A percentile compares a stretch with the other conserved stretches of the same genome.
These are phyloP conservation scores for Coelopa pilipes DNA, from an alignment of 2,888 invertebrate species.

Conservation along the genomic window DNA sequence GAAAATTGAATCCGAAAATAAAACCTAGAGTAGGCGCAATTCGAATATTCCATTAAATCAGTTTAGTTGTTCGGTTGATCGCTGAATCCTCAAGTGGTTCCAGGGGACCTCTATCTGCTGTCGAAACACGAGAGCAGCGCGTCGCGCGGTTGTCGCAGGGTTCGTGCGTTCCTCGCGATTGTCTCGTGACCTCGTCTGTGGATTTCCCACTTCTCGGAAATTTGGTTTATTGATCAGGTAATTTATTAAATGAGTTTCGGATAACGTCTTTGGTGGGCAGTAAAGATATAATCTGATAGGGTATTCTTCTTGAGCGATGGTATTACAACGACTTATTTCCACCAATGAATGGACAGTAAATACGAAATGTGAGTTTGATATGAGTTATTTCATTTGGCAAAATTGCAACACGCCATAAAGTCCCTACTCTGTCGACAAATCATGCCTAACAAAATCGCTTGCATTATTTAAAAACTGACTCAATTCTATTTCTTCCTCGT, in stretches of 20 bases:
- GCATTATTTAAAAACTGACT: not conserved
- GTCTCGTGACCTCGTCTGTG: conserved; percentile 37
- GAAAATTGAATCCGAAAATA: conserved; percentile 5
- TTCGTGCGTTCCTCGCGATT: not conserved
- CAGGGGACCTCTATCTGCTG: not conserved
- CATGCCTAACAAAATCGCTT: too few species aligned
- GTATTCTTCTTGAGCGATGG: too few species aligned
- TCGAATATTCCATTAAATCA: not conserved
- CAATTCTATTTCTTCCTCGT: not conserved
- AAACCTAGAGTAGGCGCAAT: not conserved
- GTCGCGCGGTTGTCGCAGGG: not conserved
- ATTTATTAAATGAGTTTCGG: not conserved
- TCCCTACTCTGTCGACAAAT: too few species aligned
- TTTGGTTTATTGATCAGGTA: conserved; percentile 35
- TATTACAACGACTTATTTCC: too few species aligned
- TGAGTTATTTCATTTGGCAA: too few species aligned
- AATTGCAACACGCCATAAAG: too few species aligned
- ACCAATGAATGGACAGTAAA: too few species aligned
- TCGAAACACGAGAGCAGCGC: not conserved
- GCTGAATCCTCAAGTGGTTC: conserved; percentile 41
- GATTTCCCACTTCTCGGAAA: conserved; percentile 5
- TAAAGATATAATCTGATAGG: too few species aligned
- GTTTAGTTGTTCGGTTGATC: not conserved
- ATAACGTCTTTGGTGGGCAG: not conserved
- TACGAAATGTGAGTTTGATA: too few species aligned